Percentiles rank a stretch among this genome's conserved stretches.
Conservation (phyloP, 1,140 invertebrate species). For the Trachelipus rathkii region DNA sequence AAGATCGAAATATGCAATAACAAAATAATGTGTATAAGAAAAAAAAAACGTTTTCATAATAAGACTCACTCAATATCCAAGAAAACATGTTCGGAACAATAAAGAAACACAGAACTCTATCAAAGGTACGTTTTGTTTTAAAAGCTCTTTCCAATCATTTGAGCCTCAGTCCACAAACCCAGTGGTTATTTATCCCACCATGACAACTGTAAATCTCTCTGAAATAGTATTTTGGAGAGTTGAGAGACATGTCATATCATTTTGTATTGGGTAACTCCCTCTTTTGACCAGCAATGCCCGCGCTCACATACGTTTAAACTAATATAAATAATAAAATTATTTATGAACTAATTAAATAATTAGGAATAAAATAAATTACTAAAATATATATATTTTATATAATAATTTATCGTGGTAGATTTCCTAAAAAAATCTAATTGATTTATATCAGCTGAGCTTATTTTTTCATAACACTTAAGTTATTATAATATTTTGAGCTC, state of each 20-base stretch:
- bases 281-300: constrained; percentile 5
- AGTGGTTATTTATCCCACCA: background rate
- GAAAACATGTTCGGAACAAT: background rate
- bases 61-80: background rate
- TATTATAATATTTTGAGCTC: no score
- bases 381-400: no score
- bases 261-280: constrained; percentile 12
- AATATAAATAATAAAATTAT: constrained; percentile 5
- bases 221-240: constrained; percentile 1
- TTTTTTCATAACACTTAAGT: no score
- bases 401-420: no score
- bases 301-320: background rate
- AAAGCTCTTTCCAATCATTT: background rate
- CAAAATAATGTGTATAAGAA: background rate
- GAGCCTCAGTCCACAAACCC: background rate
- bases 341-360: no score
- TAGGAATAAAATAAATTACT: no score
- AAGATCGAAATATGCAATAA: background rate
- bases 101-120: constrained; percentile 1
- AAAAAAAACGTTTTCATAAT: constrained; percentile 3
- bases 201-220: constrained; percentile 2
- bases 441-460: no score
- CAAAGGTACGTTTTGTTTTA: background rate
- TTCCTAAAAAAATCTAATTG: no score
- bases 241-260: constrained; percentile 12